phyloP scores from a whole-genome alignment of 1,140 invertebrate genomes.

The Hesperophylax magnus region DNA sequence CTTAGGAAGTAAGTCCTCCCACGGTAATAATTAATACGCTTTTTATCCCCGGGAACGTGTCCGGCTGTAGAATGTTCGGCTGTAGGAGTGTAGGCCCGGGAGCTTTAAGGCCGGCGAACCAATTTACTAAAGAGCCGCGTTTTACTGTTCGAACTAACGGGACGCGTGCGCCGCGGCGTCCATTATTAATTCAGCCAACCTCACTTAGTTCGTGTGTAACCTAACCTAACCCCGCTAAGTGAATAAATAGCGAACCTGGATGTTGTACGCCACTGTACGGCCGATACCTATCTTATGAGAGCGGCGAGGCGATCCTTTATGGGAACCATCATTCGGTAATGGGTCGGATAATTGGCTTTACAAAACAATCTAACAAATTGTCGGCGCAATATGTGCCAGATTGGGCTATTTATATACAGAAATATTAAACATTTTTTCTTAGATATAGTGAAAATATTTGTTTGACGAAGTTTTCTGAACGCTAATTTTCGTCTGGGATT shows the following conservation, averaged over 20 bases:
- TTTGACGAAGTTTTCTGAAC: too few species aligned
- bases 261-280: not conserved
- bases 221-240: constrained; percentile 50
- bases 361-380: constrained; percentile 4
- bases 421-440: too few species aligned
- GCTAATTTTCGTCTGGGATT: too few species aligned
- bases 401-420: too few species aligned
- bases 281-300: constrained; percentile 2
- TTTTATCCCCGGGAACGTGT: constrained; percentile 46
- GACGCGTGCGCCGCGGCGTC: constrained; percentile 11
- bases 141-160: constrained; percentile 47
- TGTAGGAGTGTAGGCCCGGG: not conserved
- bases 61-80: not conserved
- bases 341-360: not conserved
- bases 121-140: constrained; percentile 54
- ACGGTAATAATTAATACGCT: constrained; percentile 52
- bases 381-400: not conserved
- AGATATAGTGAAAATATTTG: too few species aligned
- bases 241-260: constrained; percentile 37
- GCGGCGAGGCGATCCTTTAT: constrained; percentile 20
- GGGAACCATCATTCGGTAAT: constrained; percentile 25
- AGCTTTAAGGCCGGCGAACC: constrained; percentile 5
- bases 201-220: constrained; percentile 47
- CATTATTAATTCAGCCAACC: constrained; percentile 54
- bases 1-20: constrained; percentile 4